Conservation (phyloP, 2,888 invertebrate genomes). For the Entomobrya proxima region DNA sequence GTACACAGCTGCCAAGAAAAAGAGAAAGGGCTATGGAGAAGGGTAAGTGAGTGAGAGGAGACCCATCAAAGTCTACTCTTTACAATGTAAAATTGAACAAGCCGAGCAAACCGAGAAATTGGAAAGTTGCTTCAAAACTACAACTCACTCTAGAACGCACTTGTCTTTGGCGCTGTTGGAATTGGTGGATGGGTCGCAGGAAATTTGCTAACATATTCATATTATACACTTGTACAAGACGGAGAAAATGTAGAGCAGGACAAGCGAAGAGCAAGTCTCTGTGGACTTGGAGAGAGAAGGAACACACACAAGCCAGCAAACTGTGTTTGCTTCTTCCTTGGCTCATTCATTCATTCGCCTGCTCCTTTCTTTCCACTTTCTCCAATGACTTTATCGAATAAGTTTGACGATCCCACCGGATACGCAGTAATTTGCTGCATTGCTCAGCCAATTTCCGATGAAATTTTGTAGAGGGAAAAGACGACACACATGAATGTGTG, state of each 20-base stretch:
- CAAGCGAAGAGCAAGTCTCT: neutral
- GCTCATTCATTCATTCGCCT: neutral
- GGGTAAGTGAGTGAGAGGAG: neutral
- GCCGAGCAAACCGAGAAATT: neutral
- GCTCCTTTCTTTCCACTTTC: neutral
- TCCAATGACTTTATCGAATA: slow-evolving; percentile 58
- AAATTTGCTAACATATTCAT: slow-evolving; percentile 28
- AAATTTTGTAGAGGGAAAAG: slow-evolving; percentile 30
- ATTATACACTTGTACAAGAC: neutral
- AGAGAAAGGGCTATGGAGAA: neutral
- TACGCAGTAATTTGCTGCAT: slow-evolving; percentile 62
- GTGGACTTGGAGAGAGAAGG: neutral
- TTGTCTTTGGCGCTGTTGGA: neutral
- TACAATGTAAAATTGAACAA: neutral
- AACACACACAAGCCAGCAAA: neutral
- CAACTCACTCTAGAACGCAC: too few relatives aligned
- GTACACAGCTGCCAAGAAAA: neutral
- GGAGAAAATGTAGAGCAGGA: too few relatives aligned
- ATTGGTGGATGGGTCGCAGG: neutral
- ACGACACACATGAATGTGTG: neutral
- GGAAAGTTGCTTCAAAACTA: slow-evolving; percentile 2
- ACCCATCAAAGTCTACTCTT: slow-evolving; percentile 12
- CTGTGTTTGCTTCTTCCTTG: neutral
- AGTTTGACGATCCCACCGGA: slow-evolving; percentile 66
- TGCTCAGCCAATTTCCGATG: slow-evolving; percentile 66